Conservation (phyloP, 1,140 invertebrate species). For the Megathymus violae region DNA sequence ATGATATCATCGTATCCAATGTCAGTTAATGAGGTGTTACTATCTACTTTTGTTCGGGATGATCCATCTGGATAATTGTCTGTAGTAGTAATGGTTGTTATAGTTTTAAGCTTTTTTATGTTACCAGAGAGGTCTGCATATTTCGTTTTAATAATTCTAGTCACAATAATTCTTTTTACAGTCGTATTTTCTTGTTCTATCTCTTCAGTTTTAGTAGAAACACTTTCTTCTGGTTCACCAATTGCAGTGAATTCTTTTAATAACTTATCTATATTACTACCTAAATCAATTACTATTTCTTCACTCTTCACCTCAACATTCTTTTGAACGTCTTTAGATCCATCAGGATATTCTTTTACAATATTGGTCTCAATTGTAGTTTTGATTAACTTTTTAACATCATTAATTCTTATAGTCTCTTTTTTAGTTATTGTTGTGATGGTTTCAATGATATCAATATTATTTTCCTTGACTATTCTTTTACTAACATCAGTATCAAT, state of each 20-base stretch:
- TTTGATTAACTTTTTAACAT: slow-evolving; percentile 67
- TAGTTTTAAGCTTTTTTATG: slow-evolving; percentile 34
- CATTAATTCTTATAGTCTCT: slow-evolving; percentile 70
- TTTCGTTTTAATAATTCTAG: slow-evolving; percentile 32
- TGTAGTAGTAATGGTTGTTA: slow-evolving; percentile 28
- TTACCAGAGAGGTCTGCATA: slow-evolving; percentile 22
- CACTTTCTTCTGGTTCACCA: slow-evolving; percentile 28
- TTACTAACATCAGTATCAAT: slow-evolving; percentile 81
- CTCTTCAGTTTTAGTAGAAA: slow-evolving; percentile 21
- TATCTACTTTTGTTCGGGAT: slow-evolving; percentile 70
- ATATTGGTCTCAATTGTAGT: slow-evolving; percentile 78
- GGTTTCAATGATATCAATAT: slow-evolving; percentile 77
- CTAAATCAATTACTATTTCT: slow-evolving; percentile 60
- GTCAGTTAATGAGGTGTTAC: slow-evolving; percentile 60
- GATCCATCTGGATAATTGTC: slow-evolving; percentile 43
- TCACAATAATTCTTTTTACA: slow-evolving; percentile 23
- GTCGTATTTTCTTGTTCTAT: slow-evolving; percentile 17
- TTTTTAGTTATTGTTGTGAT: slow-evolving; percentile 77
- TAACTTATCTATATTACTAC: slow-evolving; percentile 65
- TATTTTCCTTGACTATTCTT: slow-evolving; percentile 73
- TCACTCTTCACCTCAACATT: slow-evolving; percentile 78
- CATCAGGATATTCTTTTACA: slow-evolving; percentile 76
- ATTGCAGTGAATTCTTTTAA: slow-evolving; percentile 40
- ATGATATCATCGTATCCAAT: slow-evolving; percentile 51
- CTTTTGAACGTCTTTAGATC: slow-evolving; percentile 71